These are phyloP conservation scores for Latrodectus hesperus DNA, from an alignment of 2,888 invertebrate genomes.

Conservation along the genomic window DNA sequence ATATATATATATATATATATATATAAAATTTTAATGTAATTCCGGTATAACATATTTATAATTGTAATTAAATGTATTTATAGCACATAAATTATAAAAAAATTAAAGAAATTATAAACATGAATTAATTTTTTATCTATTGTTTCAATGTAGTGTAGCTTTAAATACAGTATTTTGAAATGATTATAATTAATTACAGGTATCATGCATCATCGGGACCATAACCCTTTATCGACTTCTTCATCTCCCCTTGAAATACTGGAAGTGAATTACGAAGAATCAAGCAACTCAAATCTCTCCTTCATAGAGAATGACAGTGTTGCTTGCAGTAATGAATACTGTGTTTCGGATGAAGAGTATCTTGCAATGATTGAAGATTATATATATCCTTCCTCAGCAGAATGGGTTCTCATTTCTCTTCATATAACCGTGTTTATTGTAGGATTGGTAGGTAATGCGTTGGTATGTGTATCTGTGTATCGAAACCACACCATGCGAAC, in stretches of 20 bases:
- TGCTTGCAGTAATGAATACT: slow-evolving; percentile 72
- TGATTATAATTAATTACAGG: no score
- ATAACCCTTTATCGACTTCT: not conserved
- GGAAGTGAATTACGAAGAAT: slow-evolving; percentile 24
- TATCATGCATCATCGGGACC: not conserved
- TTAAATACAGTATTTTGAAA: no score
- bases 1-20: no score
- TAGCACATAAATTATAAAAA: no score
- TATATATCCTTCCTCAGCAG: slow-evolving; percentile 82
- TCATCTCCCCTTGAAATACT: slow-evolving; percentile 14
- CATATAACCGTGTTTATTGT: slow-evolving; percentile 86
- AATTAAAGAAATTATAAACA: no score
- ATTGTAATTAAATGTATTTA: no score
- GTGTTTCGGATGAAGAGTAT: slow-evolving; percentile 79
- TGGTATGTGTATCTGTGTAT: slow-evolving; percentile 92
- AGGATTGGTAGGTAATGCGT: slow-evolving; percentile 88
- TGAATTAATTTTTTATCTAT: no score
- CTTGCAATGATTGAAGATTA: slow-evolving; percentile 79
- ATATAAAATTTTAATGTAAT: no score
- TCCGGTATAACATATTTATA: no score
- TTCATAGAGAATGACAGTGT: not conserved
- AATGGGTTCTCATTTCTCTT: slow-evolving; percentile 86
- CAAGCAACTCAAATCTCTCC: not conserved
- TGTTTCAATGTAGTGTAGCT: no score
- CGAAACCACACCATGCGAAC: slow-evolving; percentile 91